Evolutionary conservation across 2,797 vertebrate genomes (phyloP), one percentile per base, ranked within the genome.

Genomic region (Acipenser transmontanus): DNA sequence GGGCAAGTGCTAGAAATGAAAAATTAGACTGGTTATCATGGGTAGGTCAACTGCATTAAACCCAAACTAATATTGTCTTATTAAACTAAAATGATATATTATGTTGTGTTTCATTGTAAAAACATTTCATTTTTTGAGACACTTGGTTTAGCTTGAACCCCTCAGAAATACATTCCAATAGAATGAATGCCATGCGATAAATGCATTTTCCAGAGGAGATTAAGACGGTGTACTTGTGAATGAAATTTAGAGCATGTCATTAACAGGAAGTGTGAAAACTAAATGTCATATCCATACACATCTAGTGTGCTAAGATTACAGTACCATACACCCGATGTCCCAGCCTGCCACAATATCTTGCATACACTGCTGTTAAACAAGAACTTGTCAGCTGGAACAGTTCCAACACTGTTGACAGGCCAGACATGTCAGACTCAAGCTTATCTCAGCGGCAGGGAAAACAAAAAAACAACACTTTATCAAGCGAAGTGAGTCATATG

Each of bases 381-480:
- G 17, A 71, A 76, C 78, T 81, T 80, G 79, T 78, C 72, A 78
- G 82, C 78, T 77, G 77, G 78, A 82, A 83, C 74, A 73, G 71
- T 80, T 84, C 80, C 67, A 73, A 72, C 76, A 73, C 70, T 73
- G 79, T 74, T 81, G 87, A 87, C 82, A 82, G 79, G 77, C 73
- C 70, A 77, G 78, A 82, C 83, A 82, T 76, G 74, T 77, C 75
- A 78, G 73, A 66, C 63, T 70, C 71, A 66, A 34, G 77, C 78
- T 81, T 86, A 84, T 84, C 78, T 79, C 66, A 74, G 74, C 65
- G 66, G 75, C 76, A 70, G 73, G 74, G 79, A 82, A 80, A 34
- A 34, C 69, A 48, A 72, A 76, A 75, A 70, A 70, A 56, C 74
- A 69, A 74, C 76, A 77, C 71, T 84, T 85, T 84, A 82, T 86